These are phyloP conservation scores for Sebastes taczanowskii DNA, from an alignment of 2,797 vertebrate genomes.

Conservation along the genomic window DNA sequence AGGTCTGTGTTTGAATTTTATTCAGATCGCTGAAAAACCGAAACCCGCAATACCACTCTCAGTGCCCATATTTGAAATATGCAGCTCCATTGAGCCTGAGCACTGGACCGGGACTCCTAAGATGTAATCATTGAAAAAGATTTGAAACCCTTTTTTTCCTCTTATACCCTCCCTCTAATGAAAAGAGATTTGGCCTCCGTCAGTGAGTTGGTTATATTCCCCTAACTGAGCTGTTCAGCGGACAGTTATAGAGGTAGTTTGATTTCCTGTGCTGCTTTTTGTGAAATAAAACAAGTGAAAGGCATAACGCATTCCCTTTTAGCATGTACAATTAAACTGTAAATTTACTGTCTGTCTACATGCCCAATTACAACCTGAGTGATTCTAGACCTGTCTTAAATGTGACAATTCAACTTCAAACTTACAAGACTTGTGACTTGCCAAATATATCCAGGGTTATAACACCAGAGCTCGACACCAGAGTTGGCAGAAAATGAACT, in stretches of 20 bases:
- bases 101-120: slow-evolving; percentile 11
- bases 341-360: neutral
- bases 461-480: slow-evolving; percentile 15
- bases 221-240: neutral
- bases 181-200: slow-evolving; percentile 21
- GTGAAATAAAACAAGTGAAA: neutral
- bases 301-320: neutral
- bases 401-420: slow-evolving; percentile 6
- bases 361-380: neutral
- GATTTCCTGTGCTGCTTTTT: neutral
- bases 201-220: neutral
- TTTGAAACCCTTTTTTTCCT: slow-evolving; percentile 7
- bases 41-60: neutral
- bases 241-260: neutral
- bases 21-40: neutral
- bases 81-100: slow-evolving; percentile 27
- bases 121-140: slow-evolving; percentile 36
- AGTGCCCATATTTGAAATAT: slow-evolving; percentile 9
- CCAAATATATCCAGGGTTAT: slow-evolving; percentile 6
- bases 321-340: neutral
- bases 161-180: slow-evolving; percentile 6
- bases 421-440: slow-evolving; percentile 12
- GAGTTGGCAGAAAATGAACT: slow-evolving; percentile 28
- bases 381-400: neutral
- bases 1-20: slow-evolving; percentile 3